These are phyloP conservation scores for Chalcis sispes DNA, from an alignment of 2,888 invertebrate species.

Conservation along the genomic window DNA sequence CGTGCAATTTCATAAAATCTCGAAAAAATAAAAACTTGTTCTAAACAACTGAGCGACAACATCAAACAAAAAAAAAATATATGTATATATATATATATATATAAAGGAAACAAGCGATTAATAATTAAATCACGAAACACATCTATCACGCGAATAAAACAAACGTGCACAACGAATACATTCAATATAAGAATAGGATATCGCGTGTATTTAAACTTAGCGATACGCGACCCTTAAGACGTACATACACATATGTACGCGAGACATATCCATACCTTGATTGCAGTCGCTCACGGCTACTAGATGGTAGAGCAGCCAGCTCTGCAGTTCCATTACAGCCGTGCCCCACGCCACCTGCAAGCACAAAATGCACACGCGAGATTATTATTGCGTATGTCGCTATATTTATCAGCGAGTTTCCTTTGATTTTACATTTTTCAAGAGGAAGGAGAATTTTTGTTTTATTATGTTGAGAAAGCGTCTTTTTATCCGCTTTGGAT, in stretches of 20 bases:
- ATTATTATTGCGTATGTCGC: too few relatives aligned
- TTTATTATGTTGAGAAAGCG: not conserved
- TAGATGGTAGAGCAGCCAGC: conserved; percentile 75
- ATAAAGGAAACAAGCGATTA: not conserved
- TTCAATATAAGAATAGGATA: too few relatives aligned
- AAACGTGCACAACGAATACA: not conserved
- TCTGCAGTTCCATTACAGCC: conserved; percentile 75
- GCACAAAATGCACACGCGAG: conserved; percentile 6
- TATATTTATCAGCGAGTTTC: too few relatives aligned
- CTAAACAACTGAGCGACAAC: too few relatives aligned
- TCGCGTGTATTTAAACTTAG: not conserved
- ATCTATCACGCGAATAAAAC: not conserved
- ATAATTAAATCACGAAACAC: not conserved
- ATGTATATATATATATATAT: too few relatives aligned
- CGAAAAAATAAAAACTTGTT: too few relatives aligned
- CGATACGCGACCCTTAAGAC: not conserved
- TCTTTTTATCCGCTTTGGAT: too few relatives aligned
- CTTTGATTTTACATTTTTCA: too few relatives aligned
- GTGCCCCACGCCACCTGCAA: conserved; percentile 75
- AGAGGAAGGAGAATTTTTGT: too few relatives aligned
- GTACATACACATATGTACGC: not conserved
- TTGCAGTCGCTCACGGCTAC: conserved; percentile 75
- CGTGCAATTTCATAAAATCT: too few relatives aligned
- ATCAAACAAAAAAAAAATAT: too few relatives aligned
- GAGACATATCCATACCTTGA: conserved; percentile 68